Percentiles rank a stretch among this genome's conserved stretches.
These are phyloP conservation scores for Cephalotes varians DNA, from an alignment of 2,888 invertebrate species.

Conservation along the genomic window DNA sequence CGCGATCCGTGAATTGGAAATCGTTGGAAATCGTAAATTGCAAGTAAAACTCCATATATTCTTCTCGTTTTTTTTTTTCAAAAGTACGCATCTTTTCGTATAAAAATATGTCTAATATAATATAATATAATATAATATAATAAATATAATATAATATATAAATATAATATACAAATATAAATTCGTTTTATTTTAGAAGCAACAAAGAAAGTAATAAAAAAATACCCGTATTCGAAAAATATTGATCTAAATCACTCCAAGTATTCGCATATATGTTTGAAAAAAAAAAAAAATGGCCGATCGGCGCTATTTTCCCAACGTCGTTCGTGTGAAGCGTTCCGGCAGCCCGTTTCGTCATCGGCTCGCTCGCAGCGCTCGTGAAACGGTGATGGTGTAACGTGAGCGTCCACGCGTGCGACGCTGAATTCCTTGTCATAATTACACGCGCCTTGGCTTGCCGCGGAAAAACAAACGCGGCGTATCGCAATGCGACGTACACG, in stretches of 20 bases:
- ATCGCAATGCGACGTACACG: neutral
- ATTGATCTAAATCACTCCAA: too few relatives aligned
- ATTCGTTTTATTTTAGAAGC: neutral
- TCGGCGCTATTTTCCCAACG: neutral
- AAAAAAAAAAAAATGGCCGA: neutral
- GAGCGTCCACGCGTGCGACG: neutral
- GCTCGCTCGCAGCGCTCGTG: constrained; percentile 52
- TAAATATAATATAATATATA: too few relatives aligned
- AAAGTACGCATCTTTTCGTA: neutral
- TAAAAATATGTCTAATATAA: too few relatives aligned
- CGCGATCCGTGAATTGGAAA: too few relatives aligned
- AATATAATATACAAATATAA: too few relatives aligned
- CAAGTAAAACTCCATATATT: neutral
- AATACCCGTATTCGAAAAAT: neutral
- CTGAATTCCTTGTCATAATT: neutral
- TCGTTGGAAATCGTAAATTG: neutral
- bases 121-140: too few relatives aligned
- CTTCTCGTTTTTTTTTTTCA: neutral
- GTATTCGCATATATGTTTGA: neutral
- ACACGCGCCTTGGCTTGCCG: neutral
- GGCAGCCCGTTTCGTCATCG: constrained; percentile 51
- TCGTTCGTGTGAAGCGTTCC: constrained; percentile 53
- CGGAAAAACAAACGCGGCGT: neutral
- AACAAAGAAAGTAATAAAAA: neutral
- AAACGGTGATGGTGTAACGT: constrained; percentile 40